Evolutionary conservation across 2,888 invertebrate species (phyloP).

Genomic region (Pocota personata): DNA sequence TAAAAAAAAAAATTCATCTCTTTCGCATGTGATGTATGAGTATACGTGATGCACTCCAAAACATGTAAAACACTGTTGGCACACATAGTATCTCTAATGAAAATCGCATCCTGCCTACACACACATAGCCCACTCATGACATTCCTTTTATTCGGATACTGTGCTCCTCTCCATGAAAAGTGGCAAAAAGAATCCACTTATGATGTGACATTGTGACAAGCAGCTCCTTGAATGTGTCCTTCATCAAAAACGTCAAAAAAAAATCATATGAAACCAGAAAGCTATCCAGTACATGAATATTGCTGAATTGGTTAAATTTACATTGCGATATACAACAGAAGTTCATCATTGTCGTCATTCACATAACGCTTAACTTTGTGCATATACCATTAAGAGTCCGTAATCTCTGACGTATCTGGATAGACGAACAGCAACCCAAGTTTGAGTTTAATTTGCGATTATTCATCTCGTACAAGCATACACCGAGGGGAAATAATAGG

Average conservation of each 20-base stretch:
- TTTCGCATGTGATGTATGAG: not conserved
- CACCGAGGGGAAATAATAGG: not conserved
- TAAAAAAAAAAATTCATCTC: not conserved
- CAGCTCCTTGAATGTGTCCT: constrained; percentile 48
- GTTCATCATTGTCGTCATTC: constrained; percentile 51
- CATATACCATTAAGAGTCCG: constrained; percentile 17
- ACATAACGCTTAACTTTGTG: constrained; percentile 25
- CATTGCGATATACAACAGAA: constrained; percentile 24
- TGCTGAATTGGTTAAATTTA: constrained; percentile 42
- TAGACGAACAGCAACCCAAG: not conserved
- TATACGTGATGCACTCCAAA: constrained; percentile 18
- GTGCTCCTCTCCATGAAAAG: constrained; percentile 9
- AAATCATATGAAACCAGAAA: constrained; percentile 8
- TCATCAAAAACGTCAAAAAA: constrained; percentile 1
- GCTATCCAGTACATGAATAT: not conserved
- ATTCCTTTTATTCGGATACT: constrained; percentile 11
- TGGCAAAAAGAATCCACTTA: constrained; percentile 40
- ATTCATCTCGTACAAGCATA: not conserved
- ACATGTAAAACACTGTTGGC: constrained; percentile 17
- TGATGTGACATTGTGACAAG: constrained; percentile 40
- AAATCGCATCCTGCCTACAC: constrained; percentile 29
- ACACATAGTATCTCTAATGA: constrained; percentile 48
- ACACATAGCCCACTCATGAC: not conserved
- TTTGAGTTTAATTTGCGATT: constrained; percentile 44
- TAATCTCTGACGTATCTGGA: constrained; percentile 27